Evolutionary conservation across 2,113 vertebrate species (phyloP).

Genomic region (Amblyornis subalaris): DNA sequence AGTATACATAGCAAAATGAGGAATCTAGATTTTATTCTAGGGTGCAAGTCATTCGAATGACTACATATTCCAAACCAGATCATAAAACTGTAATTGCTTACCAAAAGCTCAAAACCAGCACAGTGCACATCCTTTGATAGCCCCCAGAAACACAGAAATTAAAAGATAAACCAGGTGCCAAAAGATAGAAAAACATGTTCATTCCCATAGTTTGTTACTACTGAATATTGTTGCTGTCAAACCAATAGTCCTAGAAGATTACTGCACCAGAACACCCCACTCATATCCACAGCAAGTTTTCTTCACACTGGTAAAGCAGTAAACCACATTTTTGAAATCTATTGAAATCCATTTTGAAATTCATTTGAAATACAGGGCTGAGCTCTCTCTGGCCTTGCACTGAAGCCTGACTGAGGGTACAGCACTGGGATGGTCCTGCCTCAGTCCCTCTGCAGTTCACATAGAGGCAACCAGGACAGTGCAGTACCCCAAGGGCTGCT

Average conservation of each 20-base stretch:
- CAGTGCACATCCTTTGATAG: not conserved
- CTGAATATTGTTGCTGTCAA: not conserved
- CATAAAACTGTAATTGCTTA: not conserved
- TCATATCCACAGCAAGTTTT: not conserved
- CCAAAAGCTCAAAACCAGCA: not conserved
- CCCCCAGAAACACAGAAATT: not conserved
- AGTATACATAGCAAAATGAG: not conserved
- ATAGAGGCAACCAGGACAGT: not conserved
- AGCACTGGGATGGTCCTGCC: not conserved
- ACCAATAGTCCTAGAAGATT: not conserved
- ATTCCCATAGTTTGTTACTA: not conserved
- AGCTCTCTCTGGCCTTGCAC: not conserved
- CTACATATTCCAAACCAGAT: not conserved
- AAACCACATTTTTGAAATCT: not conserved
- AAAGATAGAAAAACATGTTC: not conserved
- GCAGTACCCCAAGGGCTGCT: not conserved
- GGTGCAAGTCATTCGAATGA: not conserved
- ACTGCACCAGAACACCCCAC: not conserved
- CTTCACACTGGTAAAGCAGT: not conserved
- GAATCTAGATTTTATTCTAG: not conserved
- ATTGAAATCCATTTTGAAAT: not conserved
- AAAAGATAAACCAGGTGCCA: not conserved
- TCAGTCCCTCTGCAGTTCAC: not conserved
- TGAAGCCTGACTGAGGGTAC: not conserved
- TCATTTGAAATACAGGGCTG: not conserved